Percentiles rank a stretch among this genome's conserved stretches.
phyloP scores from a whole-genome alignment of 2,888 invertebrate genomes.

The Trisateles emortualis region DNA sequence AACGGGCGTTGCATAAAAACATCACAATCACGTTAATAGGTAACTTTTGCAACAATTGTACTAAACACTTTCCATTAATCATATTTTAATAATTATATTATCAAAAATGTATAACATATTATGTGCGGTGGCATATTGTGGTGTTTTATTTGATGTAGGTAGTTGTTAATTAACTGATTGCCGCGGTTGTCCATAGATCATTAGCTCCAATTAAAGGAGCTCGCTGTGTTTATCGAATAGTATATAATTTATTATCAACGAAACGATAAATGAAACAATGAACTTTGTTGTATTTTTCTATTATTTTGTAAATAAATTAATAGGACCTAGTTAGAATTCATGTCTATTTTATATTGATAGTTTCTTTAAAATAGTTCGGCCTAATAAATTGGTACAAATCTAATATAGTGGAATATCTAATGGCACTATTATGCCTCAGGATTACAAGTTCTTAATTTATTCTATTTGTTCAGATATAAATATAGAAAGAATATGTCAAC shows the following conservation, averaged over 20 bases:
- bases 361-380: too few relatives aligned
- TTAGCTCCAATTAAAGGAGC: conserved; percentile 2
- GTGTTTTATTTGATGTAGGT: conserved; percentile 15
- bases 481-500: too few relatives aligned
- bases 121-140: conserved; percentile 7
- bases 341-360: too few relatives aligned
- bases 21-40: conserved; percentile 3
- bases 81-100: conserved; percentile 5
- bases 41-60: neutral
- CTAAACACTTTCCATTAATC: conserved; percentile 6
- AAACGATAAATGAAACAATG: neutral
- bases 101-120: conserved; percentile 1
- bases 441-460: neutral
- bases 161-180: conserved; percentile 10
- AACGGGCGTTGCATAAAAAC: too few relatives aligned
- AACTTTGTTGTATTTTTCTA: neutral
- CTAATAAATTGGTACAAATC: too few relatives aligned
- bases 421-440: too few relatives aligned
- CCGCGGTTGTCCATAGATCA: conserved; percentile 13
- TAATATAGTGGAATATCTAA: too few relatives aligned
- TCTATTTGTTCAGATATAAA: too few relatives aligned
- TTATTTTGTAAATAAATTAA: too few relatives aligned
- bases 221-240: neutral
- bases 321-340: too few relatives aligned
- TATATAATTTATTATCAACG: neutral